Conservation (phyloP, 2,113 vertebrate genomes). For the Sylvilagus bachmani region DNA sequence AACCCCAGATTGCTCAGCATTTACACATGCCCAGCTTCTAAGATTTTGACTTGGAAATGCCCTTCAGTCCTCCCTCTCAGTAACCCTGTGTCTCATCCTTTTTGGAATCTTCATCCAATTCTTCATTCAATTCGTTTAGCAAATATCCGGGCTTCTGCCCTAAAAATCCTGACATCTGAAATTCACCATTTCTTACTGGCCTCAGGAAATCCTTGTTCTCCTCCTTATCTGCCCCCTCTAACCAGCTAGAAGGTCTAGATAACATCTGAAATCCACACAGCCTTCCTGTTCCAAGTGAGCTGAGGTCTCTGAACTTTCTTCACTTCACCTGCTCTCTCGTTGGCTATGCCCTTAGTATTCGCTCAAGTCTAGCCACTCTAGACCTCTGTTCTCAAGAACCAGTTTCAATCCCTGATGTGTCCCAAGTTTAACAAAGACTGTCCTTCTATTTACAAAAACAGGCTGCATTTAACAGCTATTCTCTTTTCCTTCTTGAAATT, state of each 20-base stretch:
- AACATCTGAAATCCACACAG: background rate
- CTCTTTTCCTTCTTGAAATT: background rate
- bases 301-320: background rate
- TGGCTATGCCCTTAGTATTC: too few relatives aligned
- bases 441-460: background rate
- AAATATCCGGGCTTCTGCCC: background rate
- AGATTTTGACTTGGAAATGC: background rate
- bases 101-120: background rate
- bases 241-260: background rate
- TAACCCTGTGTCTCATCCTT: background rate
- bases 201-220: background rate
- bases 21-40: background rate
- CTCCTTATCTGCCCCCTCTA: background rate
- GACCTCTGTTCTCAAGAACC: background rate
- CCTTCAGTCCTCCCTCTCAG: background rate
- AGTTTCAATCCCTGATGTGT: background rate
- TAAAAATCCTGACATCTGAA: background rate
- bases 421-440: background rate
- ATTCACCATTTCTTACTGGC: background rate
- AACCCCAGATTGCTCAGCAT: background rate
- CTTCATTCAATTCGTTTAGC: background rate
- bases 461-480: background rate
- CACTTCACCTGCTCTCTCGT: too few relatives aligned
- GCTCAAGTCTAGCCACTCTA: background rate
- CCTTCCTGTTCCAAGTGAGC: background rate